A percentile compares a stretch with the other conserved stretches of the same genome.
Conservation (phyloP, 92 coral and sea anemone genomes). For the Parazoanthus darwini region DNA sequence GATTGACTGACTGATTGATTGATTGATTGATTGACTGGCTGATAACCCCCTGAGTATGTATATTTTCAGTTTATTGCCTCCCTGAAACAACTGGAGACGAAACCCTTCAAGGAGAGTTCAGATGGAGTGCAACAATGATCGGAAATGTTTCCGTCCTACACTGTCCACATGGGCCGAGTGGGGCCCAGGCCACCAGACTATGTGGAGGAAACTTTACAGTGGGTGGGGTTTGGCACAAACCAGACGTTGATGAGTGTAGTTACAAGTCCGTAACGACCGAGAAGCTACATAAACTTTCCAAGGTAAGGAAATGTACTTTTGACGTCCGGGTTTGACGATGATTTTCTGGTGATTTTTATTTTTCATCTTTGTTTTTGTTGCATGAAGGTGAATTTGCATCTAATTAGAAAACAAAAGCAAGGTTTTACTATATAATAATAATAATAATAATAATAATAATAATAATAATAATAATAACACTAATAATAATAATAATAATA, state of each 20-base stretch:
- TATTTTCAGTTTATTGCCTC: constrained; percentile 58
- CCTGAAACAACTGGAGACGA: constrained; percentile 59
- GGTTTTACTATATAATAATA: too few relatives aligned
- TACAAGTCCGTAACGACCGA: constrained; percentile 60
- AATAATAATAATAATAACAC: too few relatives aligned
- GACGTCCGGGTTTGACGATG: background rate
- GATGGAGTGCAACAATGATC: constrained; percentile 54
- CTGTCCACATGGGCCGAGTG: constrained; percentile 67
- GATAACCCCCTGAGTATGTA: background rate
- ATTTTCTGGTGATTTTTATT: background rate
- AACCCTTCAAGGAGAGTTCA: constrained; percentile 55
- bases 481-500: too few relatives aligned
- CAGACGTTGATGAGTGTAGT: constrained; percentile 55
- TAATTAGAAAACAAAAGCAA: too few relatives aligned
- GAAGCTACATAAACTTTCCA: constrained; percentile 51
- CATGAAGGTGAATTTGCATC: too few relatives aligned
- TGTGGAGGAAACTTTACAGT: constrained; percentile 63
- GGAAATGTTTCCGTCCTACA: constrained; percentile 44
- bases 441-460: too few relatives aligned
- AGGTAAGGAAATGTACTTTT: constrained; percentile 38
- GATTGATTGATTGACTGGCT: too few relatives aligned
- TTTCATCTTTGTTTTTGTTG: background rate
- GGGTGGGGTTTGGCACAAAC: constrained; percentile 67
- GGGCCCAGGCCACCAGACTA: constrained; percentile 52
- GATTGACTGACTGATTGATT: too few relatives aligned